A percentile compares a stretch with the other conserved stretches of the same genome.
Evolutionary conservation across 2,888 invertebrate genomes (phyloP).

Genomic region (Nomada fucata): DNA sequence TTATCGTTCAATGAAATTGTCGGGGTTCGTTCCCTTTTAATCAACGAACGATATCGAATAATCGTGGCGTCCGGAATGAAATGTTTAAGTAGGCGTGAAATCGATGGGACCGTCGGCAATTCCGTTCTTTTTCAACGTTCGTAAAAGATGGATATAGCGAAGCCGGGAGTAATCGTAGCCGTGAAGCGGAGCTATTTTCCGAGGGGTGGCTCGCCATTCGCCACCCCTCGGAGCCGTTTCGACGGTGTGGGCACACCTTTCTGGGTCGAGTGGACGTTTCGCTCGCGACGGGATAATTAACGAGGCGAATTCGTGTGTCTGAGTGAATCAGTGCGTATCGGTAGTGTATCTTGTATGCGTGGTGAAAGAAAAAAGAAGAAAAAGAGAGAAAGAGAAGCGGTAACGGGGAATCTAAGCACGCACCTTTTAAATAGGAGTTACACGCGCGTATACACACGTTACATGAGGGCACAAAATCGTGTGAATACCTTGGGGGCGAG

Average conservation of each 20-base stretch:
- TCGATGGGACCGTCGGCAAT: slow-evolving; percentile 45
- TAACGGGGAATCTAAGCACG: slow-evolving; percentile 32
- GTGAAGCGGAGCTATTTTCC: slow-evolving; percentile 58
- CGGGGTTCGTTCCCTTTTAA: background rate
- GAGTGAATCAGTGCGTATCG: background rate
- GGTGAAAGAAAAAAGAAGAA: background rate
- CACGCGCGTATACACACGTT: slow-evolving; percentile 21
- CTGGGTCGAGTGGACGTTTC: slow-evolving; percentile 61
- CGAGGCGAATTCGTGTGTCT: slow-evolving; percentile 33
- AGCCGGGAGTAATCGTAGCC: slow-evolving; percentile 52
- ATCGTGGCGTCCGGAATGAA: too few relatives aligned
- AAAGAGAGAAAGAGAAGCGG: too few relatives aligned
- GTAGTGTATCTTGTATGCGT: background rate
- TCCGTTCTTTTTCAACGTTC: slow-evolving; percentile 42
- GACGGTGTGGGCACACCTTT: slow-evolving; percentile 39
- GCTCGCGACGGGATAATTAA: slow-evolving; percentile 57
- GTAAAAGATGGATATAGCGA: slow-evolving; percentile 40
- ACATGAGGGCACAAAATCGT: slow-evolving; percentile 40
- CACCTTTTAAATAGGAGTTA: slow-evolving; percentile 45
- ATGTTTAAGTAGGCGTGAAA: background rate
- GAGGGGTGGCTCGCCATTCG: slow-evolving; percentile 29
- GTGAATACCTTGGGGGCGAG: slow-evolving; percentile 10
- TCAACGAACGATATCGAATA: background rate
- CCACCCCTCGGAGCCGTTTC: slow-evolving; percentile 15
- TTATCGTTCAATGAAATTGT: background rate